phyloP scores from a whole-genome alignment of 2,888 invertebrate species.

The Mesopsocus fuscifrons region DNA sequence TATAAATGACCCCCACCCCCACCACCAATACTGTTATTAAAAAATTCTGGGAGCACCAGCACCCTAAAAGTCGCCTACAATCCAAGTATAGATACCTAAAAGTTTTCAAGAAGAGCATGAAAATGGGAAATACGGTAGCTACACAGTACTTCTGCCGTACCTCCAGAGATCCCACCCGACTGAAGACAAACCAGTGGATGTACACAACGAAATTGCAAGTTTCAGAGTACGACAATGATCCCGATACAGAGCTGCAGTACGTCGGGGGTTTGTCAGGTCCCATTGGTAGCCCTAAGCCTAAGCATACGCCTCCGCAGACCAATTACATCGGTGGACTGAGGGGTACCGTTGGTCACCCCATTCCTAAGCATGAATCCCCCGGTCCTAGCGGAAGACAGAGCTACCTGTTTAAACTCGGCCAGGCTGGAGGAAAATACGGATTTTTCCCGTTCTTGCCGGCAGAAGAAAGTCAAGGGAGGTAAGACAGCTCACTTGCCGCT shows the following conservation, averaged over 20 bases:
- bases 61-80: too few relatives aligned
- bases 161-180: too few relatives aligned
- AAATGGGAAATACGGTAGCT: too few relatives aligned
- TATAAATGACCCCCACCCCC: too few relatives aligned
- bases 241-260: slow-evolving; percentile 4
- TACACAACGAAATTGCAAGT: too few relatives aligned
- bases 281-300: slow-evolving; percentile 4
- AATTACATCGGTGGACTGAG: background rate
- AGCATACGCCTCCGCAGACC: background rate
- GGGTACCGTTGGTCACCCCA: background rate
- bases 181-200: too few relatives aligned
- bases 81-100: too few relatives aligned
- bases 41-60: too few relatives aligned
- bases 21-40: too few relatives aligned
- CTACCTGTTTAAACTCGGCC: background rate
- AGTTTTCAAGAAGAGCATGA: too few relatives aligned
- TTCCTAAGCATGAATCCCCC: background rate
- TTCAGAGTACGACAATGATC: background rate
- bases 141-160: too few relatives aligned
- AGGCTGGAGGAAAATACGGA: slow-evolving; percentile 2
- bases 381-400: background rate
- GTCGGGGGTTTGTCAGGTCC: slow-evolving; percentile 4
- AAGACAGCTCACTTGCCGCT: too few relatives aligned
- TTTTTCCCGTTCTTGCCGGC: background rate
- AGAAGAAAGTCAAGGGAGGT: background rate